These are phyloP conservation scores for Teinopalpus imperialis DNA, from an alignment of 2,888 invertebrate species.

Conservation along the genomic window DNA sequence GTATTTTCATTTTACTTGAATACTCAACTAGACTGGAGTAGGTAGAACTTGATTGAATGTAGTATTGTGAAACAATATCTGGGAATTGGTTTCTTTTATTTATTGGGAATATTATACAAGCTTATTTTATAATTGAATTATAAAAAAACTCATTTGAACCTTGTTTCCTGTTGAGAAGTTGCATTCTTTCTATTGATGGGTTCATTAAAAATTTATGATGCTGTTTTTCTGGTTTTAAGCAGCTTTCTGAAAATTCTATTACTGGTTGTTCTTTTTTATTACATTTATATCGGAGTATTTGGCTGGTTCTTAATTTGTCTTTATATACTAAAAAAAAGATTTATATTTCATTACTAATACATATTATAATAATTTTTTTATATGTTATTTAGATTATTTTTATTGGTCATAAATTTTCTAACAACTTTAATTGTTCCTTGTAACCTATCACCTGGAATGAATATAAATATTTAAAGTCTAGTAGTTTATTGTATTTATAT, in stretches of 20 bases:
- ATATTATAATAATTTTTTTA: neutral
- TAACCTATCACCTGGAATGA: constrained; percentile 20
- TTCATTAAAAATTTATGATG: constrained; percentile 9
- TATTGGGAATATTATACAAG: too few relatives aligned
- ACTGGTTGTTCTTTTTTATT: constrained; percentile 26
- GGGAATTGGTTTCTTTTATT: too few relatives aligned
- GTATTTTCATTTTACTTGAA: constrained; percentile 14
- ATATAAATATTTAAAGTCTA: too few relatives aligned
- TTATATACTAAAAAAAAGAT: constrained; percentile 3
- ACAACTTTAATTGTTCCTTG: constrained; percentile 24
- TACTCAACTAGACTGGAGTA: too few relatives aligned
- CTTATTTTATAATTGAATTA: too few relatives aligned
- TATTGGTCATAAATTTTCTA: constrained; percentile 12
- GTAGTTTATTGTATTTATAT: neutral
- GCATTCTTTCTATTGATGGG: constrained; percentile 5
- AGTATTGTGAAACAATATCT: constrained; percentile 4
- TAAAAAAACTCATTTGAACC: neutral
- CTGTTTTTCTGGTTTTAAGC: constrained; percentile 10
- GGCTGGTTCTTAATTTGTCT: constrained; percentile 42
- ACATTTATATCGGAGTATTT: constrained; percentile 45
- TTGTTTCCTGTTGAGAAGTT: constrained; percentile 1
- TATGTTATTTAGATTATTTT: constrained; percentile 13
- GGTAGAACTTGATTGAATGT: constrained; percentile 4
- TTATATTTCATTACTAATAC: constrained; percentile 2
- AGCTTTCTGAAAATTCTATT: constrained; percentile 25